phyloP scores from a whole-genome alignment of 2,797 vertebrate species.

The Hozukius guyotensis region DNA sequence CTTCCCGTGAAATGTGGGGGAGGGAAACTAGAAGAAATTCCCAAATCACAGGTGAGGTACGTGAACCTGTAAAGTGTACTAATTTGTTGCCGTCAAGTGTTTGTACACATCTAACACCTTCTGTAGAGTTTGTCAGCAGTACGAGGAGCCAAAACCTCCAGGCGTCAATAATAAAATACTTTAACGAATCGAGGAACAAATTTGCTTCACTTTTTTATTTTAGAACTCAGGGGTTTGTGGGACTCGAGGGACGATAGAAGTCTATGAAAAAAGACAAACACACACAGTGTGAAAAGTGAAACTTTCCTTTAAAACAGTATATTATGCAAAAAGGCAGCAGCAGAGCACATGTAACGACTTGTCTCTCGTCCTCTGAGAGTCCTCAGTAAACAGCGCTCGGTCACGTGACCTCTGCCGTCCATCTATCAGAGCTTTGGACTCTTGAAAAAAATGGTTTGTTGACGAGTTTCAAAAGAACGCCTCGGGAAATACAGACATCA shows the following conservation, averaged over 20 bases:
- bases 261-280: conserved; percentile 88
- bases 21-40: not conserved
- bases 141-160: not conserved
- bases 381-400: conserved; percentile 75
- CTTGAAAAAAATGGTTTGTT: conserved; percentile 48
- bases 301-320: conserved; percentile 87
- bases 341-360: conserved; percentile 88
- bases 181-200: conserved; percentile 84
- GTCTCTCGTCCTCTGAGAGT: conserved; percentile 79
- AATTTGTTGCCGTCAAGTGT: not conserved
- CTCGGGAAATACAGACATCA: conserved; percentile 79
- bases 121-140: not conserved
- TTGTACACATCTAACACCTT: not conserved
- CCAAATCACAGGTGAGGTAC: not conserved
- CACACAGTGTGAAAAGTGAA: conserved; percentile 90
- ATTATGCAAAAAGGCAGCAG: conserved; percentile 88
- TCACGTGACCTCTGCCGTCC: conserved; percentile 21
- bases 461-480: conserved; percentile 80
- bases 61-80: not conserved
- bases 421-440: not conserved
- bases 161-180: conserved; percentile 55
- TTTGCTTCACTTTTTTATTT: conserved; percentile 55
- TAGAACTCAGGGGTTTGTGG: conserved; percentile 81
- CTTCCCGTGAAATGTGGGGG: not conserved
- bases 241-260: conserved; percentile 84